Evolutionary conservation across 2,113 vertebrate genomes (phyloP).

Genomic region (Phalacrocorax carbo): DNA sequence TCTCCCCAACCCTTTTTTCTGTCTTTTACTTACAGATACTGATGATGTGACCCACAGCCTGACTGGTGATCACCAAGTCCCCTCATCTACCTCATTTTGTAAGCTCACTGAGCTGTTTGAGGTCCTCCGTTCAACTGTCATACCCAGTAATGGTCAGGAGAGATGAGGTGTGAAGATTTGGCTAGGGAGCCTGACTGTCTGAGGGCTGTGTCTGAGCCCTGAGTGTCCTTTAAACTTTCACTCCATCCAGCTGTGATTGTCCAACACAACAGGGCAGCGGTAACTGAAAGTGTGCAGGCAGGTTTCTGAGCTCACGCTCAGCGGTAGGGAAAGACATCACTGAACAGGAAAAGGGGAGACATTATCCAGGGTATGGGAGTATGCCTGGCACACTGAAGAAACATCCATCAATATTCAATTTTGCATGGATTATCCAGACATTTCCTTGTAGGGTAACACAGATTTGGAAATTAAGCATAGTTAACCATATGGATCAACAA

Average conservation of each 20-base stretch:
- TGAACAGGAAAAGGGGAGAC: background rate
- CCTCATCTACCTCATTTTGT: background rate
- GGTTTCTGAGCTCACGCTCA: background rate
- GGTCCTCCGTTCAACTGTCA: background rate
- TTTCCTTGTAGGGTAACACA: background rate
- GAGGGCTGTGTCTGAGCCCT: background rate
- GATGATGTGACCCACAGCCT: background rate
- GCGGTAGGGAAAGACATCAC: background rate
- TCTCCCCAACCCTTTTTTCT: background rate
- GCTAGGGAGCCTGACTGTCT: background rate
- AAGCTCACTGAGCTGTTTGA: background rate
- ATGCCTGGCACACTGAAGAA: background rate
- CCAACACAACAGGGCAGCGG: background rate
- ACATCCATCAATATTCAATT: background rate
- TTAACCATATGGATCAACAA: background rate
- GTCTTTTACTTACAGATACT: background rate
- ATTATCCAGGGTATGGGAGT: background rate
- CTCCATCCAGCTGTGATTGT: background rate
- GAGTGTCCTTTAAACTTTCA: background rate
- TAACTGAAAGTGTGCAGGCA: background rate
- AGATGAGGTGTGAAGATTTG: background rate
- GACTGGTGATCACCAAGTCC: background rate
- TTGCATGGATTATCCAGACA: background rate
- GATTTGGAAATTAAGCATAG: background rate
- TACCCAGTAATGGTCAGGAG: background rate